Conservation (phyloP, 2,113 vertebrate species). For the Saimiri boliviensis region DNA sequence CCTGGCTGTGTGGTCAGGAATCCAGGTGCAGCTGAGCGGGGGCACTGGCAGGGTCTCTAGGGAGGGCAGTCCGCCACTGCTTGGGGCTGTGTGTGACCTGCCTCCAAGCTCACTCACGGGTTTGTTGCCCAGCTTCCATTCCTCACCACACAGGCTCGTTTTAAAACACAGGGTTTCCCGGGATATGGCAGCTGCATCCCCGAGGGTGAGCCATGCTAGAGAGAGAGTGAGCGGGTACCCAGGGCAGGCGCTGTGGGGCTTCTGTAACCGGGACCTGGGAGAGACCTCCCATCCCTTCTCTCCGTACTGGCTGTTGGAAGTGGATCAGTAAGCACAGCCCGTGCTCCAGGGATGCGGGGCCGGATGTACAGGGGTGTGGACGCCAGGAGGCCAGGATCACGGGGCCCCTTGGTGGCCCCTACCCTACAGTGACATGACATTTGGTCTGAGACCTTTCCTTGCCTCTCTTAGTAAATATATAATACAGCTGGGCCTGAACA, state of each 20-base stretch:
- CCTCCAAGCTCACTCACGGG: accelerated
- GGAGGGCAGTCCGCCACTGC: no score
- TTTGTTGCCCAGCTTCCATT: not conserved
- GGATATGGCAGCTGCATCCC: not conserved
- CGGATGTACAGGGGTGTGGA: accelerated
- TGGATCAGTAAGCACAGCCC: no score
- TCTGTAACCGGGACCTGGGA: accelerated
- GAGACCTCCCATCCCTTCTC: not conserved
- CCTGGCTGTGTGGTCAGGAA: accelerated
- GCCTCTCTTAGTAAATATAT: accelerated
- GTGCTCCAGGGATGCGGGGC: no score
- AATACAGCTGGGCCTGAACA: no score
- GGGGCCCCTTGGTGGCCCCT: not conserved
- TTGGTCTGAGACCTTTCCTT: no score
- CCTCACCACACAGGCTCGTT: no score
- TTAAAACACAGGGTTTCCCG: not conserved
- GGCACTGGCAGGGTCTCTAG: accelerated
- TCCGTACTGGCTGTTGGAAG: accelerated
- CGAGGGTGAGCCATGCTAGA: accelerated
- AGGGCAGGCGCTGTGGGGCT: accelerated
- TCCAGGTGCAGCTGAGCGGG: not conserved
- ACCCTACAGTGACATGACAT: accelerated
- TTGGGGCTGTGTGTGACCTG: accelerated
- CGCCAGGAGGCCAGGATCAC: not conserved
- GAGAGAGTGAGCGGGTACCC: not conserved